Base-by-base conservation (phyloP, 2,888 invertebrate genomes). In the Ochropacha duplaris region DNA sequence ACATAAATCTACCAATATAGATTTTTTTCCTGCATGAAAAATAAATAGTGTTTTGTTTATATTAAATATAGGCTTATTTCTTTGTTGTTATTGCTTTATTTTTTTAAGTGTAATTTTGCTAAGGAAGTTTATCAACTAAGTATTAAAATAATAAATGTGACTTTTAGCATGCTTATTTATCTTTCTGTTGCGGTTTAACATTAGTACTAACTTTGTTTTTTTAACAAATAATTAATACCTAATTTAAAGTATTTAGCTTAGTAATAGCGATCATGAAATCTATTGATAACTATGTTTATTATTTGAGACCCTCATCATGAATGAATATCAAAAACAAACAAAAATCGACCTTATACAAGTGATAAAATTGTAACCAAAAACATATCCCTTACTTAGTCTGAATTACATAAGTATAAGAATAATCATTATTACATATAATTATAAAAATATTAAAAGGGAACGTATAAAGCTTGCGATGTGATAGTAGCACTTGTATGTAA, bases 141-240 rank as follows among this genome's bases (percentile, higher is more conserved):
- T 85, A 87, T 77, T 79, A 64, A 69, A 84, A 79, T 92, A 92
- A 92, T 91, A 90, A 91, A 90, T 92, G 92, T 92, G 91, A 92
- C 92, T 92, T 80, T 90, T 82, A 77, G 74, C 81, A 59, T 67
- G 65, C 12, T 31, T 72, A 71, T n/a, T 44, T 44, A 8, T 44
- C 16, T 44, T 44, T 44, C 9, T 44, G 19, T 44, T 44, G 44
- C 44, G 9, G 44, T 44, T n/a, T 44, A 44, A 19, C 1, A 44
- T 44, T 28, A 6, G 8, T 1, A 31, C 2, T 4, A 14, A 9
- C 9, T n/a, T 6, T 19, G 2, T 44, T 44, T 6, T 6, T 39
- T 44, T 36, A 31, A 31, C n/a, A 24, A 24, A 16, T 39, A 8
- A 16, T 36, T n/a, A 0, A 34, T 34, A 34, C 11, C 11, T 5